A percentile compares a stretch with the other conserved stretches of the same genome.
phyloP scores from a whole-genome alignment of 2,797 vertebrate genomes.

The Gymnocypris eckloni region DNA sequence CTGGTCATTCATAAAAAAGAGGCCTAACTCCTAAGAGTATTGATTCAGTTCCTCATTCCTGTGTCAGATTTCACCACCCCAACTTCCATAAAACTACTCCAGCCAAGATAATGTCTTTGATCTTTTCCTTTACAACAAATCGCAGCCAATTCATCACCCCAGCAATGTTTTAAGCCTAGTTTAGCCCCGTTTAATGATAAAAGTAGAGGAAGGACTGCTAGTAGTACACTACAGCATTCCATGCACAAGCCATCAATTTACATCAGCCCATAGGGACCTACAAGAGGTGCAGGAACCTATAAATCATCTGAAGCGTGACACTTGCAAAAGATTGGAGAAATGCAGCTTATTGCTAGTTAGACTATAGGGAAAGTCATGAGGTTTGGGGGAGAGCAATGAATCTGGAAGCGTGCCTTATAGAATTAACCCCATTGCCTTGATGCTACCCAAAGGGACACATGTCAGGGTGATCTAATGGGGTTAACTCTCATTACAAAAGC shows the following conservation, averaged over 20 bases:
- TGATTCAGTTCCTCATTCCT: constrained; percentile 51
- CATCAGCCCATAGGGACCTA: constrained; percentile 68
- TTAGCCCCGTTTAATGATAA: constrained; percentile 65
- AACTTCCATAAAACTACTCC: constrained; percentile 65
- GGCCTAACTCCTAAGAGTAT: constrained; percentile 57
- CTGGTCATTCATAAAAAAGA: constrained; percentile 54
- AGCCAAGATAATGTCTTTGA: constrained; percentile 70
- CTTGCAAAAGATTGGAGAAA: constrained; percentile 59
- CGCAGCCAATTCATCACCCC: constrained; percentile 67
- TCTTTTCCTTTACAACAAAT: constrained; percentile 64
- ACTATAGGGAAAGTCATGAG: constrained; percentile 39
- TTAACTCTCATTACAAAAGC: constrained; percentile 28
- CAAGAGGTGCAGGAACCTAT: constrained; percentile 70
- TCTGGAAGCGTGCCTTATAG: constrained; percentile 44
- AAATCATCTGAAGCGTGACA: constrained; percentile 67
- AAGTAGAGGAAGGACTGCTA: constrained; percentile 63
- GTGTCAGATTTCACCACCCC: constrained; percentile 53
- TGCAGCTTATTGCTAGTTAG: constrained; percentile 11
- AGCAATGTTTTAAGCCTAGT: constrained; percentile 53
- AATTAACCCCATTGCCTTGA: constrained; percentile 44
- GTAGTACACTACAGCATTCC: constrained; percentile 52
- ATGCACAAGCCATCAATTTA: constrained; percentile 54
- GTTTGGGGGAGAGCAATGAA: constrained; percentile 36
- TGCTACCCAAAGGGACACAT: constrained; percentile 19
- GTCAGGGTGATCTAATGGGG: constrained; percentile 35